Percentiles rank a stretch among this genome's conserved stretches.
phyloP scores from a whole-genome alignment of 2,797 vertebrate genomes.

The Crenuchus spilurus region DNA sequence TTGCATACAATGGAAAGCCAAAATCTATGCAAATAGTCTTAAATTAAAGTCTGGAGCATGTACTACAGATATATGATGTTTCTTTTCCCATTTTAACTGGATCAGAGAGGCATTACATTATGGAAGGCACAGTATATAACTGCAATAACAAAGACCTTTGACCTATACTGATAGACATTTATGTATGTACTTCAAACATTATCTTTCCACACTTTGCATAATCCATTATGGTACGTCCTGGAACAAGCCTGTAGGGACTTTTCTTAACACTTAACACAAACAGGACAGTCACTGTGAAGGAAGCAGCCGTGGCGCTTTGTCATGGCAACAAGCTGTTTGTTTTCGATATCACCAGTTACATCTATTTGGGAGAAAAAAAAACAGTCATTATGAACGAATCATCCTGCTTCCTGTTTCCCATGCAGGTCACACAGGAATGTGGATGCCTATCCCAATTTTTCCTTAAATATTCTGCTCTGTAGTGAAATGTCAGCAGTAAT shows the following conservation, averaged over 20 bases:
- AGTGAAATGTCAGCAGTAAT: not conserved
- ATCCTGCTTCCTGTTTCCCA: constrained; percentile 44
- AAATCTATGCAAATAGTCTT: too few relatives aligned
- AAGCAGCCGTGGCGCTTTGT: constrained; percentile 29
- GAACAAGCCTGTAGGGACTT: not conserved
- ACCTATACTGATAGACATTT: too few relatives aligned
- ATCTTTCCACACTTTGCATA: not conserved
- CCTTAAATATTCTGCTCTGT: not conserved
- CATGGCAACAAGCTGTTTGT: constrained; percentile 45
- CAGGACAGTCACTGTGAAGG: constrained; percentile 5
- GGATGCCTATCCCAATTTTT: not conserved
- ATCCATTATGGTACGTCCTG: not conserved
- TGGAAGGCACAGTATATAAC: too few relatives aligned
- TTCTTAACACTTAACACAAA: not conserved
- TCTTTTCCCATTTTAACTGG: too few relatives aligned
- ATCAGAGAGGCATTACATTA: too few relatives aligned
- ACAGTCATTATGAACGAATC: constrained; percentile 9
- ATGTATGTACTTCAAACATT: too few relatives aligned
- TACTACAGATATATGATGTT: too few relatives aligned
- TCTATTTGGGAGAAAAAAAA: constrained; percentile 29
- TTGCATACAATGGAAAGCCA: too few relatives aligned
- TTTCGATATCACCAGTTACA: constrained; percentile 7
- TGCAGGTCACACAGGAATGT: constrained; percentile 15
- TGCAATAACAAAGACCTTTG: too few relatives aligned
- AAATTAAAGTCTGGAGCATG: too few relatives aligned